phyloP scores from a whole-genome alignment of 37 sponge, comb jelly and placozoan species.

The Theonella swinhoei region DNA sequence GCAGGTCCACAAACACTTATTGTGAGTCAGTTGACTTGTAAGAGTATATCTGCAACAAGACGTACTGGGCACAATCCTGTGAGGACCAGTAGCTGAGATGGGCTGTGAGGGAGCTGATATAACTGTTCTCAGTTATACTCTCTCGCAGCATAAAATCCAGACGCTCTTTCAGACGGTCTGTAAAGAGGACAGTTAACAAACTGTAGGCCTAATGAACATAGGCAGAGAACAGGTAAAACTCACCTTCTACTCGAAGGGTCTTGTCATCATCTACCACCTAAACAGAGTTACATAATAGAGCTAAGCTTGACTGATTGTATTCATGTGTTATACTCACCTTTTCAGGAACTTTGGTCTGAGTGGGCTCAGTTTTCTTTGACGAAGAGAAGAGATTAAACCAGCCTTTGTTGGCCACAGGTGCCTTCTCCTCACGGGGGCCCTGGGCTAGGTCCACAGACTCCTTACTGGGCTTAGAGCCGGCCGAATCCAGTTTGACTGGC shows the following conservation, averaged over 20 bases:
- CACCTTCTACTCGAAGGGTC: conserved; percentile 27
- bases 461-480: conserved; percentile 63
- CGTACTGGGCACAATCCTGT: conserved; percentile 65
- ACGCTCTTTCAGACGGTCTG: conserved; percentile 72
- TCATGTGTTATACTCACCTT: conserved; percentile 7
- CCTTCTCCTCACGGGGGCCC: conserved; percentile 42
- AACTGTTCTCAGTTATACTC: conserved; percentile 68
- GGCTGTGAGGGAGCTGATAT: conserved; percentile 81
- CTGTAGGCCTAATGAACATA: background rate
- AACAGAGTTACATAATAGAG: background rate
- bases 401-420: background rate
- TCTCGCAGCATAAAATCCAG: conserved; percentile 82
- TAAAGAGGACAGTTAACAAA: background rate
- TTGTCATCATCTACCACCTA: conserved; percentile 63
- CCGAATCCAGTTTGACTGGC: conserved; percentile 77
- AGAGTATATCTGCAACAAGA: conserved; percentile 78
- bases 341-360: conserved; percentile 16
- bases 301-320: background rate
- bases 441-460: conserved; percentile 52
- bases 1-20: no score
- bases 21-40: conserved; percentile 24
- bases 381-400: background rate
- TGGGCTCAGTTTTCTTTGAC: background rate
- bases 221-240: background rate
- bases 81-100: conserved; percentile 86